Percentiles rank a stretch among this genome's conserved stretches.
These are phyloP conservation scores for Nematostella vectensis DNA, from an alignment of 92 coral and sea anemone genomes.

Conservation along the genomic window DNA sequence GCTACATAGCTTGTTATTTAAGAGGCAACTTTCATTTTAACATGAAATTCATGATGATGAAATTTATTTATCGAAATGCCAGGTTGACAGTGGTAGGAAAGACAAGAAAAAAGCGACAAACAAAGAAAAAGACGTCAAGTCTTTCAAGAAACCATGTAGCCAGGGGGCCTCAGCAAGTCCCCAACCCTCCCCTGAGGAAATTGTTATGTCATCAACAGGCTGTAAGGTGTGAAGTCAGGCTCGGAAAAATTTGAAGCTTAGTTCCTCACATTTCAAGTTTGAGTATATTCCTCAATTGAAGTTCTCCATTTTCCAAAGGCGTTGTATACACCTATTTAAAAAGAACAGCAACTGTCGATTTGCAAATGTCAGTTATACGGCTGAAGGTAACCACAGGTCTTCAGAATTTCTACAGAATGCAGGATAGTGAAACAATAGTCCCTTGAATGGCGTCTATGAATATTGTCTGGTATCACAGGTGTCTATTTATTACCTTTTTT, in stretches of 20 bases:
- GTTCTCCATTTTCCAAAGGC: too few species aligned
- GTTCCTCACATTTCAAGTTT: neutral
- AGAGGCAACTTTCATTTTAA: too few species aligned
- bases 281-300: neutral
- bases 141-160: constrained; percentile 1
- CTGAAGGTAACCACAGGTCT: neutral
- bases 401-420: too few species aligned
- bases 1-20: neutral
- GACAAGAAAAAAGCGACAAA: constrained; percentile 20
- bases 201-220: constrained; percentile 58
- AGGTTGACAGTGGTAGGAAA: neutral
- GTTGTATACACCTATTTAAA: too few species aligned
- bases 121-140: constrained; percentile 9
- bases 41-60: too few species aligned
- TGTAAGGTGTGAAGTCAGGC: constrained; percentile 36
- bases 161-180: neutral
- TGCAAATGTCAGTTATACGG: constrained; percentile 7
- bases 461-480: too few species aligned
- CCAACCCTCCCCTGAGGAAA: constrained; percentile 25
- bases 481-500: too few species aligned
- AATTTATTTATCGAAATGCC: constrained; percentile 1
- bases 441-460: too few species aligned
- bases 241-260: too few species aligned
- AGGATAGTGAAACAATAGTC: too few species aligned
- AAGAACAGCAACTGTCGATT: too few species aligned